phyloP scores from a whole-genome alignment of 2,797 vertebrate genomes.

The Coilia nasus region DNA sequence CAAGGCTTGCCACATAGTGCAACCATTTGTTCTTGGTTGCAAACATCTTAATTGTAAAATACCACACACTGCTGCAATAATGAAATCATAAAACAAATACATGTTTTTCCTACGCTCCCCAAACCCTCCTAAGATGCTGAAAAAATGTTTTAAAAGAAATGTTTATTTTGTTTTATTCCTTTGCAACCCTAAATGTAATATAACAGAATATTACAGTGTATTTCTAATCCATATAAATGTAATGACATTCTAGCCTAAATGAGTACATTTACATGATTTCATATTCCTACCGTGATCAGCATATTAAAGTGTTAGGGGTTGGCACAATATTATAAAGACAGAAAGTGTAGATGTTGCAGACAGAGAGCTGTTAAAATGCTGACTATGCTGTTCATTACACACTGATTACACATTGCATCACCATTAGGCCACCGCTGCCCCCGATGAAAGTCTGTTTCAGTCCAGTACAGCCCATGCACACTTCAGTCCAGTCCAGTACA shows the following conservation, averaged over 20 bases:
- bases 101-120: background rate
- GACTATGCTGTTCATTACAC: too few species aligned
- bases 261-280: background rate
- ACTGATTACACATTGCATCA: too few species aligned
- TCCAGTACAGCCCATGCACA: too few species aligned
- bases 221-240: background rate
- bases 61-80: background rate
- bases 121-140: background rate
- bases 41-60: background rate
- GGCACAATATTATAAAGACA: too few species aligned
- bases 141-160: background rate
- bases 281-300: background rate
- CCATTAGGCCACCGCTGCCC: too few species aligned
- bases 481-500: too few species aligned
- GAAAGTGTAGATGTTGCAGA: too few species aligned
- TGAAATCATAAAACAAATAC: background rate
- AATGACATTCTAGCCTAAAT: background rate
- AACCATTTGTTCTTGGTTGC: background rate
- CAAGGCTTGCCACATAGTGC: background rate
- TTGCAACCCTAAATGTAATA: background rate
- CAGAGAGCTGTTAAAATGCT: too few species aligned
- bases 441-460: too few species aligned
- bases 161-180: conserved; percentile 12
- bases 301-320: background rate
- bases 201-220: background rate